Percentiles rank a stretch among this genome's conserved stretches.
Evolutionary conservation across 1,140 invertebrate genomes (phyloP).

Genomic region (Papilio dardanus): DNA sequence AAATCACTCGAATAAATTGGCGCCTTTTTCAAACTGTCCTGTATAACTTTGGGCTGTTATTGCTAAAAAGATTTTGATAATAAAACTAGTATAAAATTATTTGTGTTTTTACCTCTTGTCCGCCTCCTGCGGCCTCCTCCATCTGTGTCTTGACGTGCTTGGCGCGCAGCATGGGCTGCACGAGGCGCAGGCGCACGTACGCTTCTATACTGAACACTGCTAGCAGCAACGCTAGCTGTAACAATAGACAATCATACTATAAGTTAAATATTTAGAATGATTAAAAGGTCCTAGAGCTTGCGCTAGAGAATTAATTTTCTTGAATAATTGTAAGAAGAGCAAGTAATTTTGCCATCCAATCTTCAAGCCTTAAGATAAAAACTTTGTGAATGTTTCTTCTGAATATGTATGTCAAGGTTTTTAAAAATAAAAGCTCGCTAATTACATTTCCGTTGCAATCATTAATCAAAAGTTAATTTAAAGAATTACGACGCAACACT

Average conservation of each 20-base stretch:
- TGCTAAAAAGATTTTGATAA: background rate
- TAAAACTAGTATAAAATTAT: slow-evolving; percentile 9
- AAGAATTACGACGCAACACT: background rate
- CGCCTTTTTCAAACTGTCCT: background rate
- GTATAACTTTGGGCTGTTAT: too few species aligned
- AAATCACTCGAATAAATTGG: background rate
- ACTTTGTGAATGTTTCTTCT: background rate
- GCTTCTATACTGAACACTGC: slow-evolving; percentile 88
- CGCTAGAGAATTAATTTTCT: background rate
- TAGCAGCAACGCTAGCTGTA: slow-evolving; percentile 85
- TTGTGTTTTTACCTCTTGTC: slow-evolving; percentile 82
- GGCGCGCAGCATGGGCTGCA: slow-evolving; percentile 85
- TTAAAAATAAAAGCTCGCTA: background rate
- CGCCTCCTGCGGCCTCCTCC: slow-evolving; percentile 87
- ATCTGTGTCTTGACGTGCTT: slow-evolving; percentile 87
- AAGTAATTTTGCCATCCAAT: too few species aligned
- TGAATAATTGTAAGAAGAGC: background rate
- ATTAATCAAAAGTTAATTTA: slow-evolving; percentile 32
- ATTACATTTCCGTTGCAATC: slow-evolving; percentile 1
- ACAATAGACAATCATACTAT: slow-evolving; percentile 42
- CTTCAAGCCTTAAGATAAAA: background rate
- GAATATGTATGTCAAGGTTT: slow-evolving; percentile 17
- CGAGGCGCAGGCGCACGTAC: slow-evolving; percentile 86
- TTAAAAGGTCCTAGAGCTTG: background rate
- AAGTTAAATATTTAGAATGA: background rate